These are phyloP conservation scores for Cosmopolites sordidus DNA, from an alignment of 2,888 invertebrate genomes.

Conservation along the genomic window DNA sequence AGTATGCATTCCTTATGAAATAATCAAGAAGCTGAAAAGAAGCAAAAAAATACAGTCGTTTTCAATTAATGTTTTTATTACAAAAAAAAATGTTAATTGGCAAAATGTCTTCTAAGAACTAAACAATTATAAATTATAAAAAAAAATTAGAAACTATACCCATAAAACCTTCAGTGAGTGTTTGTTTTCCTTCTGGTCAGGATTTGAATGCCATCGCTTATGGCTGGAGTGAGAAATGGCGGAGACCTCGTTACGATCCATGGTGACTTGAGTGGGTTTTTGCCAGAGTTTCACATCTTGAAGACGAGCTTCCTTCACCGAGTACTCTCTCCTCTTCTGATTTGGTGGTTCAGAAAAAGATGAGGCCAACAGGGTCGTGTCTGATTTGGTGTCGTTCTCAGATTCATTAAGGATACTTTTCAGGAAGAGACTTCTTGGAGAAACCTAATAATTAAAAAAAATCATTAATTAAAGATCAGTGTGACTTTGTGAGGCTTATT, in stretches of 20 bases:
- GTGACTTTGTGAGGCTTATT: neutral
- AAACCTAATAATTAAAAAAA: slow-evolving; percentile 30
- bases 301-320: slow-evolving; percentile 9
- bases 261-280: slow-evolving; percentile 30
- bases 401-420: slow-evolving; percentile 37
- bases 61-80: neutral
- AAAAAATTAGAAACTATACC: slow-evolving; percentile 32
- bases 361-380: slow-evolving; percentile 15
- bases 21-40: neutral
- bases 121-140: neutral
- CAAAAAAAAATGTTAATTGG: neutral
- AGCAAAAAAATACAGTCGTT: neutral
- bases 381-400: slow-evolving; percentile 8
- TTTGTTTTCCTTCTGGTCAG: slow-evolving; percentile 32
- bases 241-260: neutral
- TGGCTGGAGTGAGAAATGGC: slow-evolving; percentile 27
- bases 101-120: neutral
- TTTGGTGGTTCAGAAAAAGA: neutral
- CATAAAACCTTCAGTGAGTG: slow-evolving; percentile 41
- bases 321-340: slow-evolving; percentile 4
- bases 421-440: slow-evolving; percentile 38
- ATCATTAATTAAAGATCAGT: neutral
- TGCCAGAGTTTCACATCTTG: slow-evolving; percentile 43
- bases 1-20: neutral
- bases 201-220: slow-evolving; percentile 43